A percentile compares a stretch with the other conserved stretches of the same genome.
Conservation (phyloP, 2,888 invertebrate species). For the Eubasilissa splendida region DNA sequence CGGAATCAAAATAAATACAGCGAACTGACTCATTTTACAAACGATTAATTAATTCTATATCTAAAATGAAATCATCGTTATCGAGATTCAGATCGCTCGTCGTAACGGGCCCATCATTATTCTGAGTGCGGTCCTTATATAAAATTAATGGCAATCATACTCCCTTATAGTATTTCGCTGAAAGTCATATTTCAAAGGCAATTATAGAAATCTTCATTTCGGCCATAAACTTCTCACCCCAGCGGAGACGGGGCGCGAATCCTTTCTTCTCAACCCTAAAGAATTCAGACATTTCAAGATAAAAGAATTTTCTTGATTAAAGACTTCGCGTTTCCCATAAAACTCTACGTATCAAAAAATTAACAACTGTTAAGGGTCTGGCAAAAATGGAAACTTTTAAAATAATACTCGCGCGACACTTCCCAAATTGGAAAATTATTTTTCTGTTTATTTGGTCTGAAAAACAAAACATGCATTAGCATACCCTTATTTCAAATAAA, state of each 20-base stretch:
- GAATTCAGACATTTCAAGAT: conserved; percentile 7
- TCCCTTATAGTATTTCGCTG: not conserved
- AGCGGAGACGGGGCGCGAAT: conserved; percentile 4
- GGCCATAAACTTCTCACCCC: conserved; percentile 2
- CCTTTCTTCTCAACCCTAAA: not conserved
- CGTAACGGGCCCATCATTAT: no score
- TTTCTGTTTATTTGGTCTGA: not conserved
- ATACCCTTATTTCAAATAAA: no score
- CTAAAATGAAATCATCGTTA: no score
- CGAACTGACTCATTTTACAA: no score
- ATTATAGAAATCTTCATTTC: not conserved
- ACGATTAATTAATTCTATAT: no score
- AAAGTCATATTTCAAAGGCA: not conserved
- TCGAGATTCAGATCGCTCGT: no score
- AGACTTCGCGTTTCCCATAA: conserved; percentile 5
- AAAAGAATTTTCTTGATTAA: conserved; percentile 18
- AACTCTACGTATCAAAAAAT: not conserved
- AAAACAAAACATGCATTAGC: no score
- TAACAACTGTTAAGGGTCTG: not conserved
- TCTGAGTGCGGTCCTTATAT: no score
- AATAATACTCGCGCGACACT: not conserved
- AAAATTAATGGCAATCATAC: no score
- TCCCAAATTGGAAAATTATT: not conserved
- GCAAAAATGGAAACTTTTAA: not conserved
- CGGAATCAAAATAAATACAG: no score